These are phyloP conservation scores for Chondrosia reniformis DNA, from an alignment of 37 sponge, comb jelly and placozoan species.

Conservation along the genomic window DNA sequence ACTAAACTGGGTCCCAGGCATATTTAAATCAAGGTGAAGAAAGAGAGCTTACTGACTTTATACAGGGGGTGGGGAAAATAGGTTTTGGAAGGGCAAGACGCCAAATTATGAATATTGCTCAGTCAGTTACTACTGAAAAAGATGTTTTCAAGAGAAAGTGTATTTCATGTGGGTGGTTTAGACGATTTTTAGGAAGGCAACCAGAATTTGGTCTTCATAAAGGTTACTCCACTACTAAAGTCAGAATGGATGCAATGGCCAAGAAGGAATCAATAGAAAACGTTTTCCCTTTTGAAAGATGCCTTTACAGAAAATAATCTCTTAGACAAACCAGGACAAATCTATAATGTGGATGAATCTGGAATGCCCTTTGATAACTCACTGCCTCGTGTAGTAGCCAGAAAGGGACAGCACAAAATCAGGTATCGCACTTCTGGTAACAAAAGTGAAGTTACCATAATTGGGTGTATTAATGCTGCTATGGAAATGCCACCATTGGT, in stretches of 20 bases:
- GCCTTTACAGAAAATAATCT: constrained; percentile 30
- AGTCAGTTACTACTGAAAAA: constrained; percentile 21
- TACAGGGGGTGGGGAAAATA: constrained; percentile 18
- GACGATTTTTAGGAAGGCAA: constrained; percentile 16
- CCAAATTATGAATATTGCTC: constrained; percentile 26
- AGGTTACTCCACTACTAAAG: constrained; percentile 35
- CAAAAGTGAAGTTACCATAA: constrained; percentile 38
- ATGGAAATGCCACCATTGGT: constrained; percentile 48
- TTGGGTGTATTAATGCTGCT: constrained; percentile 49
- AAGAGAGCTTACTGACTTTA: constrained; percentile 10
- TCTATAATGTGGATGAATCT: constrained; percentile 44
- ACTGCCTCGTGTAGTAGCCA: background rate
- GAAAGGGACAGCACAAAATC: constrained; percentile 22
- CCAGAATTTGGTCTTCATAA: constrained; percentile 5
- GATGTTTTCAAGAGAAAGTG: background rate
- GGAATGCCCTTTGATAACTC: background rate
- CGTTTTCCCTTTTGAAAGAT: background rate
- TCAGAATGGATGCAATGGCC: constrained; percentile 42
- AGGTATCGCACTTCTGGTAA: constrained; percentile 16
- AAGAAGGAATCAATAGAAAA: constrained; percentile 5
- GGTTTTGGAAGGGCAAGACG: constrained; percentile 40
- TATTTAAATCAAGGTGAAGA: constrained; percentile 20
- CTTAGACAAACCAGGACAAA: constrained; percentile 17
- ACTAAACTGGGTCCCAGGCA: constrained; percentile 35
- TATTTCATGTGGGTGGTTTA: constrained; percentile 36